Evolutionary conservation across 2,113 vertebrate genomes (phyloP).

Genomic region (Suncus etruscus): DNA sequence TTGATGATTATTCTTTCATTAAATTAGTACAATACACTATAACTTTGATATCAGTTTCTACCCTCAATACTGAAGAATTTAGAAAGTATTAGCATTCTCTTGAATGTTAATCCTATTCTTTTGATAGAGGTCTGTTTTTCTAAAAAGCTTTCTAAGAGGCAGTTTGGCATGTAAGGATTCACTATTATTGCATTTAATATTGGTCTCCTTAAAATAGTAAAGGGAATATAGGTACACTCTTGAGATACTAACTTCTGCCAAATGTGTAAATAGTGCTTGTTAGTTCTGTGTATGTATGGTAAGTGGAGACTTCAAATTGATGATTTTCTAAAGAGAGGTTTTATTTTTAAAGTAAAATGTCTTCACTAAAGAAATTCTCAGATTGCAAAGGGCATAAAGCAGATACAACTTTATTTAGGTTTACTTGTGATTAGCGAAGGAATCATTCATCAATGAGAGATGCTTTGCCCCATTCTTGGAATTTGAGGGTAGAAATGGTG

Average conservation of each 20-base stretch:
- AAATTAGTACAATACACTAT: not conserved
- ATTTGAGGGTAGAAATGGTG: not conserved
- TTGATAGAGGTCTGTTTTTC: not conserved
- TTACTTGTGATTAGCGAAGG: not conserved
- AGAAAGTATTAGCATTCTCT: not conserved
- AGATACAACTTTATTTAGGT: not conserved
- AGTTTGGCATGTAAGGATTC: not conserved
- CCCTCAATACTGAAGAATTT: not conserved
- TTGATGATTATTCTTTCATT: slow-evolving; percentile 17
- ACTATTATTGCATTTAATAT: not conserved
- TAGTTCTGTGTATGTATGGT: not conserved
- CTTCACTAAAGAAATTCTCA: not conserved
- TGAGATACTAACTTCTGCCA: not conserved
- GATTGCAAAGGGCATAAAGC: slow-evolving; percentile 32
- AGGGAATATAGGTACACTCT: not conserved
- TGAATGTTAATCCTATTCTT: not conserved
- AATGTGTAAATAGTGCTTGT: slow-evolving; percentile 5
- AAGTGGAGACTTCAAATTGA: not conserved
- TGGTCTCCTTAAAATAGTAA: not conserved
- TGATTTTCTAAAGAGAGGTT: slow-evolving; percentile 8
- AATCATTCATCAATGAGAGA: slow-evolving; percentile 50
- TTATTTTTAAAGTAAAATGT: slow-evolving; percentile 28
- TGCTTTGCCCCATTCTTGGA: slow-evolving; percentile 47
- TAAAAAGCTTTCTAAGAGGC: not conserved
- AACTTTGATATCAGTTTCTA: not conserved